phyloP scores from a whole-genome alignment of 2,888 invertebrate genomes.

The Macrosiphum euphorbiae region DNA sequence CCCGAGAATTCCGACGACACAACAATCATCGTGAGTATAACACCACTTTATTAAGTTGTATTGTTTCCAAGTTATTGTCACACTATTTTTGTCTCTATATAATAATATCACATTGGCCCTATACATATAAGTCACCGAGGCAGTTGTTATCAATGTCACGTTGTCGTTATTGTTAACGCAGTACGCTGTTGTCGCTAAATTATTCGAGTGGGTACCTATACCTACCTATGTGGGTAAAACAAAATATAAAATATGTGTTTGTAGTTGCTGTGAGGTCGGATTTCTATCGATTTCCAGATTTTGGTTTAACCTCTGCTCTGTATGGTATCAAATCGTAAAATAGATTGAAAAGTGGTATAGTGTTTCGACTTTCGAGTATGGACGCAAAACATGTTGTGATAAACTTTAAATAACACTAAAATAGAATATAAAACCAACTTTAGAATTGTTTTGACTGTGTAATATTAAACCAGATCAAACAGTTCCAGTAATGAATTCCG shows the following conservation, averaged over 20 bases:
- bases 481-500: neutral
- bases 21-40: slow-evolving; percentile 31
- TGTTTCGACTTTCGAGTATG: neutral
- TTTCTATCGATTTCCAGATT: neutral
- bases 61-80: neutral
- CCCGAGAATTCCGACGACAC: neutral
- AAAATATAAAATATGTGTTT: neutral
- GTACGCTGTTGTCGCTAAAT: neutral
- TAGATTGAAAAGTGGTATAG: neutral
- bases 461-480: neutral
- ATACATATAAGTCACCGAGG: no score
- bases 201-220: neutral
- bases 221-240: no score
- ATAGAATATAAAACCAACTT: neutral
- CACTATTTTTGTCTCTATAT: no score
- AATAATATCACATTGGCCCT: no score
- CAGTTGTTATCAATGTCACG: no score
- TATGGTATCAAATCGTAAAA: neutral
- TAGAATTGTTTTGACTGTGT: neutral
- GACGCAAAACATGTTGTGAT: neutral
- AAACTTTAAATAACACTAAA: neutral
- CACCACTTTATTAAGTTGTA: neutral
- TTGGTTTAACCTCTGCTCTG: neutral
- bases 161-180: no score
- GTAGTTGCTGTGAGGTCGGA: neutral